A percentile compares a stretch with the other conserved stretches of the same genome.
phyloP scores from a whole-genome alignment of 2,888 invertebrate genomes.

The Pimpla rufipes region DNA sequence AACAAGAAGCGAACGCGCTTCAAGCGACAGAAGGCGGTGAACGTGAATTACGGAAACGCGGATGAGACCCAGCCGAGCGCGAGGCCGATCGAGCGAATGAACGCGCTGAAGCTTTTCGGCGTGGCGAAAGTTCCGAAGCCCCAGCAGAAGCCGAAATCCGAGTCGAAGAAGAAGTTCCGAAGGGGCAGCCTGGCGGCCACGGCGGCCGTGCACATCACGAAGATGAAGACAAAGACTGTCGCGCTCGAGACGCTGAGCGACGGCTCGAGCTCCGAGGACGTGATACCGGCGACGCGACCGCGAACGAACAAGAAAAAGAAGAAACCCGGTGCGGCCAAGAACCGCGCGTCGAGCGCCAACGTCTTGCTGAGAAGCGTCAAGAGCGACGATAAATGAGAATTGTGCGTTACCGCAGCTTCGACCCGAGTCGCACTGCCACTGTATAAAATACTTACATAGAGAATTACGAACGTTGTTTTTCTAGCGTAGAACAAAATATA shows the following conservation, averaged over 20 bases:
- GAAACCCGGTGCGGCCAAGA: constrained; percentile 70
- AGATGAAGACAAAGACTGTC: constrained; percentile 70
- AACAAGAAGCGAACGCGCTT: constrained; percentile 77
- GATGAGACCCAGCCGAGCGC: constrained; percentile 60
- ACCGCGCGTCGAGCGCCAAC: constrained; percentile 75
- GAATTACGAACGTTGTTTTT: not conserved
- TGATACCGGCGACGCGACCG: constrained; percentile 64
- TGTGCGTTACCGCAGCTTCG: constrained; percentile 20
- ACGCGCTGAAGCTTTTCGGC: constrained; percentile 78
- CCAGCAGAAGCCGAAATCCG: constrained; percentile 67
- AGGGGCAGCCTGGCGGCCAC: constrained; percentile 88
- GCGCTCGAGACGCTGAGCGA: constrained; percentile 73
- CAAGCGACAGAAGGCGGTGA: constrained; percentile 77
- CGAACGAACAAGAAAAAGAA: constrained; percentile 73
- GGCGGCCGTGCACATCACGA: constrained; percentile 80
- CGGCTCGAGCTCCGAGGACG: constrained; percentile 79
- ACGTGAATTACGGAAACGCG: constrained; percentile 68
- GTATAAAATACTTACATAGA: constrained; percentile 19
- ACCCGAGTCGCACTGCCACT: constrained; percentile 60
- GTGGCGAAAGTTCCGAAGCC: constrained; percentile 75
- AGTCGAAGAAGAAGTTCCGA: constrained; percentile 86
- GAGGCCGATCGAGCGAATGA: constrained; percentile 73
- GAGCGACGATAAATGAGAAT: constrained; percentile 52
- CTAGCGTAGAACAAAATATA: not conserved
- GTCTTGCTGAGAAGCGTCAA: constrained; percentile 56